Percentiles rank a stretch among this genome's conserved stretches.
These are phyloP conservation scores for Drosophila melanocephala DNA, from an alignment of 2,888 invertebrate species.

Conservation along the genomic window DNA sequence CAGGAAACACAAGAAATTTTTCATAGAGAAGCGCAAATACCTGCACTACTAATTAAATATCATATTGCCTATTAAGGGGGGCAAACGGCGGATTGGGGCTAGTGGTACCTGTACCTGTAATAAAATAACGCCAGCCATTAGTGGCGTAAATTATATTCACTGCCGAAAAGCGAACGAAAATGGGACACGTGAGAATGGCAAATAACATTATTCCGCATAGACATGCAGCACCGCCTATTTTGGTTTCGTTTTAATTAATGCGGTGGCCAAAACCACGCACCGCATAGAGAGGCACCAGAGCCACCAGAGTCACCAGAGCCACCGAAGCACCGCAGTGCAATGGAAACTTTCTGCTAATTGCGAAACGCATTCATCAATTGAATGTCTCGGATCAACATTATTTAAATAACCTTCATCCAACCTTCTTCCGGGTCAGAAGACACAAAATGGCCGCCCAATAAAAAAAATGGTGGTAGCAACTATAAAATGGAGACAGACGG, in stretches of 20 bases:
- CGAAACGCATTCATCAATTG: constrained; percentile 9
- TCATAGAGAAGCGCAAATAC: neutral
- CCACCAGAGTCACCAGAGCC: neutral
- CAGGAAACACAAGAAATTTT: neutral
- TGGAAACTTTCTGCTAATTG: neutral
- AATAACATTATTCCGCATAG: constrained; percentile 23
- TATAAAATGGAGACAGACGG: neutral
- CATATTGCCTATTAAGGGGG: constrained; percentile 3
- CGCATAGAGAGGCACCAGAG: neutral
- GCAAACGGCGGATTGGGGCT: neutral
- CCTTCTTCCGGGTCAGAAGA: neutral
- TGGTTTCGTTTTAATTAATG: neutral
- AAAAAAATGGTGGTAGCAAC: neutral
- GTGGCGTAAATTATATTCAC: constrained; percentile 34
- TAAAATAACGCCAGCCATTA: constrained; percentile 30
- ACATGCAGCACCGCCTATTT: neutral
- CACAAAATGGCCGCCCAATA: neutral
- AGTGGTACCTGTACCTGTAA: neutral
- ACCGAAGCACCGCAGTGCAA: neutral
- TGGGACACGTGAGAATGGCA: constrained; percentile 32
- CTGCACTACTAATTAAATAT: constrained; percentile 2
- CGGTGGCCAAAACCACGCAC: neutral
- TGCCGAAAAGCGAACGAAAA: constrained; percentile 15
- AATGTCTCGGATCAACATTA: neutral
- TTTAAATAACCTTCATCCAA: neutral